Evolutionary conservation across 2,888 invertebrate genomes (phyloP), one percentile per base, ranked within the genome.

Genomic region (Pachydiplax longipennis): DNA sequence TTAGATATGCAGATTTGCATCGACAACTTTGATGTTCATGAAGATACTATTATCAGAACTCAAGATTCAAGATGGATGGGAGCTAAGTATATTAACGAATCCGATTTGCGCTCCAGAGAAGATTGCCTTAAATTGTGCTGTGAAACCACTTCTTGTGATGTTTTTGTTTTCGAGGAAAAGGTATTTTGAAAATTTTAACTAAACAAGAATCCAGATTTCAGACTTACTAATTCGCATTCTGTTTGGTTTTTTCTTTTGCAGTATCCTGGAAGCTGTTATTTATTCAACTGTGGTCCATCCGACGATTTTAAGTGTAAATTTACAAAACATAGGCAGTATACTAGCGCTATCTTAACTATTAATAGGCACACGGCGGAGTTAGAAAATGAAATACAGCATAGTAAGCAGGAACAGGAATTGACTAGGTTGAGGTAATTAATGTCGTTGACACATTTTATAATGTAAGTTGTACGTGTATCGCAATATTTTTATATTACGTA

Each of bases 301-400:
- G 97, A 97, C 93, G 97, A 98, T 94, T 98, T 98, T 94, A 97
- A 97, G 93, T 98, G 98, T 95, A 98, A 98, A 95, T 98, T 98
- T 93, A 98, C 98, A 1, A 95, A 96, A 91, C 98, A 98, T 94
- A 95, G 96, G 90, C 97, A 98, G 94, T 98, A 98, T 94, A 97
- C 97, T 92, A 98, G 98, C 94, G 98, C 97, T 87, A 97, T 98
- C 92, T 94, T 98, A 92, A 96, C 96, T 90, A 95, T 96, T 48
- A 96, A 96, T 93, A 94, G 96, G 92, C 93, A 93, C 91, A 92
- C 93, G n/a, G 95, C 96, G 91, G 96, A 96, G 94, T 94, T 96
- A 93, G 96, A 96, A 93, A 96, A 96, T 93, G 96, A 96, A 93
- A 96, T 97, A 92, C 96, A 96, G 91, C 95, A 96, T 92, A 96